phyloP scores from a whole-genome alignment of 2,797 vertebrate species.

The Setipinna tenuifilis region DNA sequence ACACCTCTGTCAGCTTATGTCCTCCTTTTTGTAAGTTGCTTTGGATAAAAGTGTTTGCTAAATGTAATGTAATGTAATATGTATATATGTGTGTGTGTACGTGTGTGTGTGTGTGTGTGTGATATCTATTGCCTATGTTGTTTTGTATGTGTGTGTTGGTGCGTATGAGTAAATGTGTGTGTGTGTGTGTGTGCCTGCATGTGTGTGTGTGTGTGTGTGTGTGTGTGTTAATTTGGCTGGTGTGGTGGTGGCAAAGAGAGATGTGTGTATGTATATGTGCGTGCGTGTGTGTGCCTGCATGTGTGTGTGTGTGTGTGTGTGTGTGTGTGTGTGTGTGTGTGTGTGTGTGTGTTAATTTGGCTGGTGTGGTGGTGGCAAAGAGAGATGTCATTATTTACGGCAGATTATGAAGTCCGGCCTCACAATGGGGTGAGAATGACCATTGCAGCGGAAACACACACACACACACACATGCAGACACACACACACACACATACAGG shows the following conservation, averaged over 20 bases:
- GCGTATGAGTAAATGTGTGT: neutral
- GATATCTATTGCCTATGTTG: too few species aligned
- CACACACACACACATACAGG: neutral
- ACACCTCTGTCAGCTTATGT: too few species aligned
- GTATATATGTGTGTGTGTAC: neutral
- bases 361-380: slow-evolving; percentile 53
- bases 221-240: slow-evolving; percentile 10
- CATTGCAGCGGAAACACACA: neutral
- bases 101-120: neutral
- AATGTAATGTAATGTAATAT: too few species aligned
- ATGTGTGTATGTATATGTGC: neutral
- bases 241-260: slow-evolving; percentile 47
- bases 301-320: slow-evolving; percentile 52
- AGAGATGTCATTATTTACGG: slow-evolving; percentile 64
- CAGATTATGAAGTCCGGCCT: slow-evolving; percentile 53
- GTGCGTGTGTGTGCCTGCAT: slow-evolving; percentile 51
- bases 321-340: slow-evolving; percentile 44
- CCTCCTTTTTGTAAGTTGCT: too few species aligned
- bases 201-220: slow-evolving; percentile 40
- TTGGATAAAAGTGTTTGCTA: too few species aligned
- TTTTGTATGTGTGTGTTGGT: neutral
- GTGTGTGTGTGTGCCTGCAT: slow-evolving; percentile 17
- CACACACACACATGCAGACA: neutral
- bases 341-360: slow-evolving; percentile 54
- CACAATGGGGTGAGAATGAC: neutral